These are phyloP conservation scores for Melanophora roralis DNA, from an alignment of 2,888 invertebrate species.

Conservation along the genomic window DNA sequence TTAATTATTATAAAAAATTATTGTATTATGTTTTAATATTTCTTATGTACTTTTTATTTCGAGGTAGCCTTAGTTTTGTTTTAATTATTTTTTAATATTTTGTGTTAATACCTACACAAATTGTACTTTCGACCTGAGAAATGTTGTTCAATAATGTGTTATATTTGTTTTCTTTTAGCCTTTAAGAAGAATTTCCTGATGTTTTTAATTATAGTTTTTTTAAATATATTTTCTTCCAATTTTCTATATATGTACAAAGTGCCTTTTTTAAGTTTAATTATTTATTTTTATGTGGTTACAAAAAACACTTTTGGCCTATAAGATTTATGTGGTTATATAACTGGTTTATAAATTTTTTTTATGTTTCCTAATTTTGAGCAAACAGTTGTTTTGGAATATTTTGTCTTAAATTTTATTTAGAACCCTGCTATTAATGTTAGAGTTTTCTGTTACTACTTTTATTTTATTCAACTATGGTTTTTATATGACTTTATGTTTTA, in stretches of 20 bases:
- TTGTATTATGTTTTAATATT: slow-evolving; percentile 47
- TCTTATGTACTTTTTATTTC: slow-evolving; percentile 58
- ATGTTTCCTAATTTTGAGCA: slow-evolving; percentile 67
- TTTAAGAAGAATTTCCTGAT: slow-evolving; percentile 61
- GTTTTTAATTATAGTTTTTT: slow-evolving; percentile 40
- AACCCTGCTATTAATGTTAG: slow-evolving; percentile 52
- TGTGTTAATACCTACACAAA: slow-evolving; percentile 66
- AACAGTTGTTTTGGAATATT: slow-evolving; percentile 59
- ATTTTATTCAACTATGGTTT: slow-evolving; percentile 52
- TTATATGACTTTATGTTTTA: slow-evolving; percentile 55
- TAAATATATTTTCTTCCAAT: slow-evolving; percentile 33
- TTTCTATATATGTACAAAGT: slow-evolving; percentile 46
- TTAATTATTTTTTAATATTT: slow-evolving; percentile 38
- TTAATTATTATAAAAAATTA: slow-evolving; percentile 47
- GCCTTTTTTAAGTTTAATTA: neutral
- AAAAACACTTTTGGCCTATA: slow-evolving; percentile 59
- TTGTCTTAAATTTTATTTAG: slow-evolving; percentile 38
- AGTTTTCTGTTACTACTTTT: slow-evolving; percentile 38
- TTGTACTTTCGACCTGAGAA: slow-evolving; percentile 78
- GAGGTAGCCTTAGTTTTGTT: slow-evolving; percentile 64
- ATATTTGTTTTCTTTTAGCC: slow-evolving; percentile 52
- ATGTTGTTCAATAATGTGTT: slow-evolving; percentile 66
- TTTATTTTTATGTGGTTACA: neutral
- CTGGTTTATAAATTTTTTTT: slow-evolving; percentile 54
- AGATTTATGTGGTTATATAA: slow-evolving; percentile 21